These are phyloP conservation scores for Coenonympha arcania DNA, from an alignment of 2,888 invertebrate species.

Conservation along the genomic window DNA sequence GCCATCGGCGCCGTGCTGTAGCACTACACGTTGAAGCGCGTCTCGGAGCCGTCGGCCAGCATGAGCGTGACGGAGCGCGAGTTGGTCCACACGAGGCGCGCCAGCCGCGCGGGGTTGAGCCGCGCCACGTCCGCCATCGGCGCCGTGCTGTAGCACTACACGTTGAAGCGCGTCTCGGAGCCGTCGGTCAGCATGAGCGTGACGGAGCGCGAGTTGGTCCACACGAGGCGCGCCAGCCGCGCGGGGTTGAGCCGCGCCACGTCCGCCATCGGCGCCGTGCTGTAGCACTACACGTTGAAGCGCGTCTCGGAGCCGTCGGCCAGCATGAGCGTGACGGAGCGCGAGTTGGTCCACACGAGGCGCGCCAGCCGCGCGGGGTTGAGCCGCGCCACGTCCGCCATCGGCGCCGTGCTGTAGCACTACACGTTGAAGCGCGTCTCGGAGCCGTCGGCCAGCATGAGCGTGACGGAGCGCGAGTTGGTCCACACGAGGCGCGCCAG, in stretches of 20 bases:
- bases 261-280: slow-evolving; percentile 93
- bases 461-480: slow-evolving; percentile 90
- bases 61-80: slow-evolving; percentile 93
- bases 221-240: slow-evolving; percentile 91
- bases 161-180: slow-evolving; percentile 95
- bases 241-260: slow-evolving; percentile 89
- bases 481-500: slow-evolving; percentile 97
- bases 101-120: slow-evolving; percentile 90
- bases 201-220: slow-evolving; percentile 95
- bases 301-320: slow-evolving; percentile 98
- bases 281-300: slow-evolving; percentile 96
- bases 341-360: slow-evolving; percentile 95
- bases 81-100: slow-evolving; percentile 96
- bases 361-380: slow-evolving; percentile 93
- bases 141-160: slow-evolving; percentile 95
- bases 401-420: slow-evolving; percentile 93
- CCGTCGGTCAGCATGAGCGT: slow-evolving; percentile 97
- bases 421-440: slow-evolving; percentile 97
- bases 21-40: slow-evolving; percentile 95
- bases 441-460: slow-evolving; percentile 96
- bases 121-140: slow-evolving; percentile 91
- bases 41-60: slow-evolving; percentile 96
- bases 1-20: slow-evolving; percentile 95
- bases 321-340: slow-evolving; percentile 92
- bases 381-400: slow-evolving; percentile 88